These are phyloP conservation scores for Leptopilina myrica DNA, from an alignment of 2,888 invertebrate species.

Conservation along the genomic window DNA sequence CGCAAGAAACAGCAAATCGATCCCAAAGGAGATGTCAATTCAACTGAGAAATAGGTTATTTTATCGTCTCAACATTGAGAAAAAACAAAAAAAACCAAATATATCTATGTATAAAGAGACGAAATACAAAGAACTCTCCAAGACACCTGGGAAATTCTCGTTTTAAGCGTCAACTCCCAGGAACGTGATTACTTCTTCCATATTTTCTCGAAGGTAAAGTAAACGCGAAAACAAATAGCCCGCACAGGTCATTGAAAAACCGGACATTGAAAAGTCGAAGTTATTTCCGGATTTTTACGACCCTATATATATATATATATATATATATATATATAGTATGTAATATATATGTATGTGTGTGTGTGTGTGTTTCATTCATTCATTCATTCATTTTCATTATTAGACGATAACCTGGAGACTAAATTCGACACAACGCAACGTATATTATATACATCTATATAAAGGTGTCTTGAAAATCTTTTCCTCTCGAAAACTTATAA, in stretches of 20 bases:
- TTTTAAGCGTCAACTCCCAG: constrained; percentile 40
- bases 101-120: not conserved
- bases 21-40: constrained; percentile 36
- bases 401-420: constrained; percentile 28
- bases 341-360: no score
- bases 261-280: constrained; percentile 36
- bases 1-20: not conserved
- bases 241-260: constrained; percentile 34
- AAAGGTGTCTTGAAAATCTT: constrained; percentile 27
- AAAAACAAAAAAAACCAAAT: constrained; percentile 41
- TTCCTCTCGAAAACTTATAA: not conserved
- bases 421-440: not conserved
- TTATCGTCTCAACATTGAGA: constrained; percentile 49
- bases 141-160: constrained; percentile 53
- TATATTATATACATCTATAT: not conserved
- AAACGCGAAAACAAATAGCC: constrained; percentile 28
- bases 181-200: constrained; percentile 27
- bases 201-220: constrained; percentile 24
- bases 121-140: constrained; percentile 42
- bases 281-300: constrained; percentile 12
- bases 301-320: not conserved
- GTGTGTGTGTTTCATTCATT: no score
- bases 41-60: constrained; percentile 42
- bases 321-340: no score
- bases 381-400: no score